Percentiles rank a stretch among this genome's conserved stretches.
phyloP scores from a whole-genome alignment of 2,797 vertebrate genomes.

The Heteromormyrus szaboi region DNA sequence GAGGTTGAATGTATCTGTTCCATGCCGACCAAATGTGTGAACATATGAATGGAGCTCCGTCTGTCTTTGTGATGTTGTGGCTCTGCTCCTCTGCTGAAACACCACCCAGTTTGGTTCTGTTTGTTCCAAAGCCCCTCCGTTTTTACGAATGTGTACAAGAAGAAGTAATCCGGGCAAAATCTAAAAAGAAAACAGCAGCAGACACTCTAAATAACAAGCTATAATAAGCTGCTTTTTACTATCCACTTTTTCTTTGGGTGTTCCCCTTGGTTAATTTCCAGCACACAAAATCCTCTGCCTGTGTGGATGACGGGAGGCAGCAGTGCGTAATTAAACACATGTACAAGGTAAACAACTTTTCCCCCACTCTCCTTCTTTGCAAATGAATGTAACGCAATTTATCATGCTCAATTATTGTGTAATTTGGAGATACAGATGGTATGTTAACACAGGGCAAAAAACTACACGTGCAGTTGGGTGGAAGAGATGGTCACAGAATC shows the following conservation, averaged over 20 bases:
- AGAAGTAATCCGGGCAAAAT: neutral
- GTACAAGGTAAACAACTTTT: neutral
- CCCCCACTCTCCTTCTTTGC: constrained; percentile 1
- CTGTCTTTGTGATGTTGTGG: neutral
- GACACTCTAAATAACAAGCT: neutral
- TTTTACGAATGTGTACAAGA: too few species aligned
- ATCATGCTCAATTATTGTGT: constrained; percentile 42
- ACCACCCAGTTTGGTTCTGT: neutral
- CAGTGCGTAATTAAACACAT: constrained; percentile 17
- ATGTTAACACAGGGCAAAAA: constrained; percentile 31
- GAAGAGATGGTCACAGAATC: constrained; percentile 21
- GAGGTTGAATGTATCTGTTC: constrained; percentile 12
- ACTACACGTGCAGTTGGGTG: constrained; percentile 17
- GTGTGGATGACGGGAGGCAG: neutral
- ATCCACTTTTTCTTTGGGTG: neutral
- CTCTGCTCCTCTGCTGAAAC: neutral
- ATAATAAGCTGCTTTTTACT: neutral
- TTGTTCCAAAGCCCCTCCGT: neutral
- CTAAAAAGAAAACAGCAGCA: neutral
- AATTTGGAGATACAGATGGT: constrained; percentile 46
- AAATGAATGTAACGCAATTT: constrained; percentile 36
- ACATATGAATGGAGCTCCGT: neutral
- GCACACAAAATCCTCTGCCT: neutral
- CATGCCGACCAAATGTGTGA: neutral
- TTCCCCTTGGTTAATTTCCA: neutral